Evolutionary conservation across 2,888 invertebrate genomes (phyloP), one percentile per base, ranked within the genome.

Genomic region (Leistus spinibarbis): DNA sequence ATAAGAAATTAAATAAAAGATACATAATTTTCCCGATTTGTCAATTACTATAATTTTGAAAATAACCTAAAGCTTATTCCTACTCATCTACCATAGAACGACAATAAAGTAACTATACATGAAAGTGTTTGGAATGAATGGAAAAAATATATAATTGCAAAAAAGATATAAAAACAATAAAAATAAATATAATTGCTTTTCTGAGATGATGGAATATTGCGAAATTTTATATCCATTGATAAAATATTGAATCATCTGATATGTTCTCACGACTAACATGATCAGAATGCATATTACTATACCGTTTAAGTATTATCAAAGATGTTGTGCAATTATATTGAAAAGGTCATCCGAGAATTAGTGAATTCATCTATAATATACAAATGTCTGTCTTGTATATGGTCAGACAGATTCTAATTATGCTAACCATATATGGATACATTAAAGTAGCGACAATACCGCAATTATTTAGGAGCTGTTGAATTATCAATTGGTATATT

Each of bases 221-320:
- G 13, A 40, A 40, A 57, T 60, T 40, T 17, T 19, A 19, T 19
- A 19, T 22, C 56, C 40, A 60, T 60, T 69, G 69, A 69, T 69
- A 69, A 69, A 68, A 56, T 54, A 54, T 13, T 57, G 17, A 54
- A 60, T 40, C 40, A 53, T 66, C 16, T 27, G 27, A 66, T 53
- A 54, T 40, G 60, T 20, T 23, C 60, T 16, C 57, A 69, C 27
- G 0, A 57, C 40, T 40, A 20, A n/a, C n/a, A n/a, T n/a, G 40
- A 40, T 40, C 40, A 19, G 56, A 67, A 67, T 54, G 68, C 56
- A 65, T 67, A 68, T 68, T 68, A 68, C 19, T 57, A 10, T 40
- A 40, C 40, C 40, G 40, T 40, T 40, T 40, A 40, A 1, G 40
- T 40, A 40, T 40, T 4, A 40, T 5, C 5, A 40, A 40, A 40